phyloP scores from a whole-genome alignment of 2,888 invertebrate genomes.

The Caenorhabditis uteleia region DNA sequence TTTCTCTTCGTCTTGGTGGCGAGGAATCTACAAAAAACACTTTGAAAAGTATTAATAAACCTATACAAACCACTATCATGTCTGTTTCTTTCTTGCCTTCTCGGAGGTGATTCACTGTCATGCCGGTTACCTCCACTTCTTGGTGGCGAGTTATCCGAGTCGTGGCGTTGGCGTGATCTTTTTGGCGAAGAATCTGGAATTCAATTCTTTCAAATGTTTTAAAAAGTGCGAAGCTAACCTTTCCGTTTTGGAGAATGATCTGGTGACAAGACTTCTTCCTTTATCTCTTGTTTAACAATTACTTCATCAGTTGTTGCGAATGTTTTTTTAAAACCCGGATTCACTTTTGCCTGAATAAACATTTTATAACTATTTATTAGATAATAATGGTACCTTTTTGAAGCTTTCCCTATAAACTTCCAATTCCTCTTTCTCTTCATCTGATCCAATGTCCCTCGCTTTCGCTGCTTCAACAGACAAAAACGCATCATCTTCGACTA shows the following conservation, averaged over 20 bases:
- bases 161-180: slow-evolving; percentile 14
- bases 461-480: slow-evolving; percentile 42
- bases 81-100: no score
- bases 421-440: slow-evolving; percentile 45
- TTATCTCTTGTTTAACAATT: slow-evolving; percentile 20
- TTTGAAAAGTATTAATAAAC: no score
- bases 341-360: slow-evolving; percentile 19
- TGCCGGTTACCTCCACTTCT: slow-evolving; percentile 25
- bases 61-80: no score
- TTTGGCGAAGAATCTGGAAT: slow-evolving; percentile 9
- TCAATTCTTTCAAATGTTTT: neutral
- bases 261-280: slow-evolving; percentile 21
- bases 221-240: neutral
- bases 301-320: slow-evolving; percentile 21
- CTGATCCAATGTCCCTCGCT: slow-evolving; percentile 30
- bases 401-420: slow-evolving; percentile 39
- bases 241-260: slow-evolving; percentile 14
- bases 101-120: slow-evolving; percentile 17
- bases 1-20: no score
- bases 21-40: no score
- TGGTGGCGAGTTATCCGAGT: slow-evolving; percentile 31
- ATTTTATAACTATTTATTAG: neutral
- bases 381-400: slow-evolving; percentile 12
- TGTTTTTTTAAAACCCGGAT: slow-evolving; percentile 32
- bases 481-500: slow-evolving; percentile 58